Evolutionary conservation across 2,888 invertebrate species (phyloP), one percentile per base, ranked within the genome.

Genomic region (Leptothorax acervorum): DNA sequence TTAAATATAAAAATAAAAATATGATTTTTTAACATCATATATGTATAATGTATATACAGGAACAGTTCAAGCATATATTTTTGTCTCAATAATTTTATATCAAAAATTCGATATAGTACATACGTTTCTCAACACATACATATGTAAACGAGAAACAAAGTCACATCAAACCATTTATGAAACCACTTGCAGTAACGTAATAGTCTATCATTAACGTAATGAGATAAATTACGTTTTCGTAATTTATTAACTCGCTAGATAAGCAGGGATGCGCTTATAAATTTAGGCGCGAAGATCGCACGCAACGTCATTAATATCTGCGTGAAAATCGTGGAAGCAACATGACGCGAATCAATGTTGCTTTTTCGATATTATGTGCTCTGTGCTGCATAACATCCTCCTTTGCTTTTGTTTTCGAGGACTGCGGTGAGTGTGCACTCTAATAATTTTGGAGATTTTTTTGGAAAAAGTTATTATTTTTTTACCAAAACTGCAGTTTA

Each of bases 141-240:
- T 48, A 18, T 15, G 11, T 23, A 23, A 18, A 39, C 1, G 23
- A 35, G 6, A 39, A 51, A 65, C 0, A 2, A 42, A 6, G 23
- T n/a, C 3, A 2, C 15, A 39, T 11, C 6, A 48, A 18, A 18
- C n/a, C n/a, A 45, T 53, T 53, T 18, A 28, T 53, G 31, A 28
- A 53, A 39, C 28, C 28, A 51, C 45, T 35, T 28, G 15, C 15
- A 39, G n/a, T n/a, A 45, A 28, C 11, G 23, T 23, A 45, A 65
- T 39, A 18, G 3, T 65, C 71, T 79, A 23, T 79, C n/a, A 79
- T 79, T 79, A 79, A 2, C 4, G 55, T 68, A 78, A 79, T 79
- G 28, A 73, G 73, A 45, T 39, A 28, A 71, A 35, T 79, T 45
- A 60, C 48, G 45, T 68, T 70, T 55, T 31, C 11, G 6, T n/a